These are phyloP conservation scores for Melanotaenia trifasciata DNA, from an alignment of 2,797 vertebrate genomes.

Conservation along the genomic window DNA sequence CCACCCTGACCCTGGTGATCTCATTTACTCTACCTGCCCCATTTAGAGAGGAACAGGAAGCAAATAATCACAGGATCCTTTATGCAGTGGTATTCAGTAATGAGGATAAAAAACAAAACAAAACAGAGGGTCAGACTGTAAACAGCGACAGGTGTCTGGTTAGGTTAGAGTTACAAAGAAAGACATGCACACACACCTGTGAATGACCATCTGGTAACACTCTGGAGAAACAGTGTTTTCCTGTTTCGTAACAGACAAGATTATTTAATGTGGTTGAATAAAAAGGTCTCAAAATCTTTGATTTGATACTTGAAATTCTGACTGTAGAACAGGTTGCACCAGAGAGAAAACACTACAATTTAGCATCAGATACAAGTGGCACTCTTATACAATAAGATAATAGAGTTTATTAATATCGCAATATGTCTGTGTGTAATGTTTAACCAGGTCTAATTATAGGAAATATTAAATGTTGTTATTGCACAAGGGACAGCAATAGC, in stretches of 20 bases:
- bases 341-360: background rate
- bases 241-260: conserved; percentile 45
- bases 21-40: conserved; percentile 61
- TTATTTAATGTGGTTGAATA: conserved; percentile 16
- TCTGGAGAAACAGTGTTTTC: conserved; percentile 56
- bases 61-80: conserved; percentile 62
- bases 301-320: conserved; percentile 23
- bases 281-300: conserved; percentile 26
- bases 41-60: conserved; percentile 71
- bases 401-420: background rate
- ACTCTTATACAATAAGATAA: background rate
- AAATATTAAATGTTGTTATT: background rate
- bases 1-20: conserved; percentile 64
- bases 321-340: background rate
- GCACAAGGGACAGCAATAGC: background rate
- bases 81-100: conserved; percentile 75
- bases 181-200: conserved; percentile 39
- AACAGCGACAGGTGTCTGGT: conserved; percentile 77
- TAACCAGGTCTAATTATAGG: conserved; percentile 13
- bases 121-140: conserved; percentile 61
- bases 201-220: conserved; percentile 62
- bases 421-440: conserved; percentile 19
- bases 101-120: conserved; percentile 70
- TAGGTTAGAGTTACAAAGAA: conserved; percentile 53
- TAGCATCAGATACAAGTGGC: background rate